Evolutionary conservation across 2,797 vertebrate genomes (phyloP).

Genomic region (Siniperca obscura): DNA sequence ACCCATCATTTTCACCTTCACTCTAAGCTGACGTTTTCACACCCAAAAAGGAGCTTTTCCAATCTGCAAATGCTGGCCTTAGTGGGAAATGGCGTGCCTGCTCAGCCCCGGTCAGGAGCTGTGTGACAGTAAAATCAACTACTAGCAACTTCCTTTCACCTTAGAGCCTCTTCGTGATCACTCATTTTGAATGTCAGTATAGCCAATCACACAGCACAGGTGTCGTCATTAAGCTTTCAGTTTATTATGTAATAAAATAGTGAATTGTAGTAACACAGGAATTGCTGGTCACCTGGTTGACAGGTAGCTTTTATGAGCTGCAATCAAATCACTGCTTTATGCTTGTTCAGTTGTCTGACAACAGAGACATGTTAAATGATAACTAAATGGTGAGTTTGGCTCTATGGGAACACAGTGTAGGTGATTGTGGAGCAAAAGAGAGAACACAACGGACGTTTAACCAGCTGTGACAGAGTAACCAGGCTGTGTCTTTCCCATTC

Average conservation of each 20-base stretch:
- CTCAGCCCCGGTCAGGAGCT: not conserved
- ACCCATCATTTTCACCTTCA: not conserved
- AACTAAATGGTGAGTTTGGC: not conserved
- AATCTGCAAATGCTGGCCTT: not conserved
- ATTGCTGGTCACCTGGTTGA: not conserved
- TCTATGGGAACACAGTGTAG: not conserved
- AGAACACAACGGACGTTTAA: not conserved
- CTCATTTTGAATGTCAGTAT: no score
- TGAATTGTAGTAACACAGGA: not conserved
- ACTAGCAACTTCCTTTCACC: not conserved
- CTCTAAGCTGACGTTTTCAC: not conserved
- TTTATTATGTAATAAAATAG: conserved; percentile 12
- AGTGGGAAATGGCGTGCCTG: not conserved
- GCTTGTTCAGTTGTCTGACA: not conserved
- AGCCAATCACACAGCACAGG: not conserved
- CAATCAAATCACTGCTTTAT: not conserved
- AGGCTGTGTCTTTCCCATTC: not conserved
- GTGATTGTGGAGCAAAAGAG: not conserved
- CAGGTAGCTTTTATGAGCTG: conserved; percentile 1
- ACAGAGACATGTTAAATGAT: not conserved
- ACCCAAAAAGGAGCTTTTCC: not conserved
- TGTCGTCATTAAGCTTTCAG: not conserved
- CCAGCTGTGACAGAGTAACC: not conserved
- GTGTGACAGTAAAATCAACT: not conserved
- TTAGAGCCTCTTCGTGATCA: not conserved